phyloP scores from a whole-genome alignment of 2,797 vertebrate genomes.

The Phylloscopus collybita region DNA sequence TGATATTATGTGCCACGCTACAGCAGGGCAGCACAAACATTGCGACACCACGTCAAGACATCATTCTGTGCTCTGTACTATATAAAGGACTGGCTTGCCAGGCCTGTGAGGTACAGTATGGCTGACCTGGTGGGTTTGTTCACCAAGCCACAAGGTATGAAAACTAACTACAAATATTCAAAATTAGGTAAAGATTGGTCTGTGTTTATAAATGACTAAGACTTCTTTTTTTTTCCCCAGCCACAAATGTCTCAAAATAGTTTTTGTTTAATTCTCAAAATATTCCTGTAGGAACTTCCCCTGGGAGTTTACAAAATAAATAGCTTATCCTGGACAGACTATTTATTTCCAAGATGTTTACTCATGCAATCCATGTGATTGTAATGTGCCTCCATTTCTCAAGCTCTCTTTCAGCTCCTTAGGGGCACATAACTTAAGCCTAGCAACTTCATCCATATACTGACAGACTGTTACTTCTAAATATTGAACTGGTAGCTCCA shows the following conservation, averaged over 20 bases:
- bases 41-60: not conserved
- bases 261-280: constrained; percentile 59
- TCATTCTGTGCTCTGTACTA: not conserved
- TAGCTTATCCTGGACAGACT: constrained; percentile 64
- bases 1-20: not conserved
- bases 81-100: not conserved
- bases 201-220: constrained; percentile 42
- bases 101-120: not conserved
- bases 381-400: constrained; percentile 62
- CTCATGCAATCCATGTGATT: constrained; percentile 56
- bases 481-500: not conserved
- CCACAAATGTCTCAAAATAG: constrained; percentile 58
- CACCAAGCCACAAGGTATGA: constrained; percentile 34
- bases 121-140: constrained; percentile 5
- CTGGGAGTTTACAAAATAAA: constrained; percentile 63
- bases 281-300: constrained; percentile 43
- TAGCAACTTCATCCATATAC: constrained; percentile 8
- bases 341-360: constrained; percentile 72
- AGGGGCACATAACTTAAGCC: constrained; percentile 46
- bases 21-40: not conserved
- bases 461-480: constrained; percentile 36
- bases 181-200: constrained; percentile 44
- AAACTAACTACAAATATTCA: constrained; percentile 49
- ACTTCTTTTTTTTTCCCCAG: not conserved
- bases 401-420: constrained; percentile 63